Evolutionary conservation across 2,888 invertebrate genomes (phyloP), one percentile per base, ranked within the genome.

Genomic region (Drosophila fungiperda): DNA sequence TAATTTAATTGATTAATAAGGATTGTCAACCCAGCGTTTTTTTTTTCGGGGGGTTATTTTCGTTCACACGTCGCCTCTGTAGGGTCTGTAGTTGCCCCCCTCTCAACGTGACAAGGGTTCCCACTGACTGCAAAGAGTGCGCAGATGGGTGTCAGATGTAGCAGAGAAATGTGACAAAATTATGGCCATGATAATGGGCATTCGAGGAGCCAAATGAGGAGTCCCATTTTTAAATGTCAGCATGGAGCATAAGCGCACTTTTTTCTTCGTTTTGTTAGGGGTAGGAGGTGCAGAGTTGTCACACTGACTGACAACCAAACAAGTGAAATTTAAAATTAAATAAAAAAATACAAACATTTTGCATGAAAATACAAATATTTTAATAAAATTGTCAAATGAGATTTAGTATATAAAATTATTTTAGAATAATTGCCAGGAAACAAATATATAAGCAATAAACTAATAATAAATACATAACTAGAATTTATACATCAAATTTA

Each of bases 1-100:
- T 71, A 71, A 61, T 75, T 75, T 87, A 89, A 85, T 89, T 85
- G 89, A 85, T 85, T 85, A 87, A 84, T 87, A 85, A 89, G 87
- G 82, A 89, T 73, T 83, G 89, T 88, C 89, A 88, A 73, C 68
- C 65, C 70, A 55, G 67, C 63, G 67, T 45, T 62, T 72, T 67
- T 76, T 76, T 36, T 38, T 17, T 7, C 49, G 40, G 33, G 58
- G 72, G 72, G 50, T 36, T 65, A 63, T 61, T 77, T 72, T 61
- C 53, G 66, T 84, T 84, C 89, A 81, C 89, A 84, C 82, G 78
- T 81, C 69, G 36, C 58, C 63, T 42, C 17, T 49, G 50, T 62
- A 50, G 76, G 54, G 26, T n/a, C 26, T n/a, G 26, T n/a, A 8
- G 23, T 0, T 49, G 36, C 1, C 53, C 49, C 42, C 15, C 53